Evolutionary conservation across 2,113 vertebrate genomes (phyloP).

Genomic region (Sturnira hondurensis): DNA sequence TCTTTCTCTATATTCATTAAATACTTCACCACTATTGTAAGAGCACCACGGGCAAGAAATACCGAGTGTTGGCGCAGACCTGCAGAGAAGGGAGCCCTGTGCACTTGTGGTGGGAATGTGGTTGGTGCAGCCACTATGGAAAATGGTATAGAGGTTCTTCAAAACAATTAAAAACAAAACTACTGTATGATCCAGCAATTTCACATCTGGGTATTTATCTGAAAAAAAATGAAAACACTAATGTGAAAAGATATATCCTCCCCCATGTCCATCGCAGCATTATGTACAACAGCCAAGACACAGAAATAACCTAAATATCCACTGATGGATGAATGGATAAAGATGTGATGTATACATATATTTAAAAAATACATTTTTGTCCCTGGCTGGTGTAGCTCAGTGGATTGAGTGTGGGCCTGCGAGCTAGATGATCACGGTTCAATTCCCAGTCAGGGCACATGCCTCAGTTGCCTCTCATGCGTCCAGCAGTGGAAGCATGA

Average conservation of each 20-base stretch:
- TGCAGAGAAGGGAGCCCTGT: neutral
- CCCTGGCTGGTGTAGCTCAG: too few relatives aligned
- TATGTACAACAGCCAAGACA: neutral
- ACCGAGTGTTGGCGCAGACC: neutral
- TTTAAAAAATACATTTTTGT: neutral
- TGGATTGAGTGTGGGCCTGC: too few relatives aligned
- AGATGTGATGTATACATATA: neutral
- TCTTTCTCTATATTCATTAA: neutral
- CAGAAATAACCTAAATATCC: too few relatives aligned
- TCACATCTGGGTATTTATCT: neutral
- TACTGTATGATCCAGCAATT: neutral
- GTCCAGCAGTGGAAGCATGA: too few relatives aligned
- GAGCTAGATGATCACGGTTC: too few relatives aligned
- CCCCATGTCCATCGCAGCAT: neutral
- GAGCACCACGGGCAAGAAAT: neutral
- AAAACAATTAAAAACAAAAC: neutral
- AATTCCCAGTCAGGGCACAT: too few relatives aligned
- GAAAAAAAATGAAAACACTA: neutral
- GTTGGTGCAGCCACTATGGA: neutral
- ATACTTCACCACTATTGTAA: neutral
- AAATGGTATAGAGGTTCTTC: neutral
- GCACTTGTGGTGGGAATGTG: neutral
- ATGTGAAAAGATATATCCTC: neutral
- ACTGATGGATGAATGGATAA: neutral
- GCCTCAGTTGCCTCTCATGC: too few relatives aligned